Evolutionary conservation across 2,113 vertebrate genomes (phyloP).

Genomic region (Podiceps cristatus): DNA sequence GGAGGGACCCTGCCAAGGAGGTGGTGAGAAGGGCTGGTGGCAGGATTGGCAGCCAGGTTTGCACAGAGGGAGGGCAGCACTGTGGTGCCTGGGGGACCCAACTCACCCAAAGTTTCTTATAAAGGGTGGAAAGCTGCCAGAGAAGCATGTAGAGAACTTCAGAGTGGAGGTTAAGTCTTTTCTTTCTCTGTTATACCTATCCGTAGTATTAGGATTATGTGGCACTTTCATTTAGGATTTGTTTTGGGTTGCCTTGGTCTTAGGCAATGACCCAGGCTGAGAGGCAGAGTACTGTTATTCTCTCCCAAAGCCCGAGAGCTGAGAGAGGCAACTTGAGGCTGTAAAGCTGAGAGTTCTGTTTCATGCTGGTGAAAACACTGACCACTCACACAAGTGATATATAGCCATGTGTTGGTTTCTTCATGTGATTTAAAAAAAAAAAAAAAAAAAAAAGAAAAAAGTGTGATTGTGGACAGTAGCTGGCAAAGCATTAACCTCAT

Average conservation of each 20-base stretch:
- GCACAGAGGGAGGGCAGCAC: accelerated
- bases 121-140: background rate
- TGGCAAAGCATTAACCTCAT: background rate
- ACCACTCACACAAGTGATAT: background rate
- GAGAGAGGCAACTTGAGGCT: background rate
- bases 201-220: background rate
- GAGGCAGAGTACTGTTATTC: background rate
- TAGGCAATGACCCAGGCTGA: background rate
- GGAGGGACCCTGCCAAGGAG: background rate
- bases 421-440: background rate
- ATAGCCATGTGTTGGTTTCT: background rate
- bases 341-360: background rate
- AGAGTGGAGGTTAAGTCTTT: background rate
- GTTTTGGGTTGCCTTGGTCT: background rate
- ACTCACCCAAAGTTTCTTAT: background rate
- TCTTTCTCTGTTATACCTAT: background rate
- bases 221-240: background rate
- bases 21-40: background rate
- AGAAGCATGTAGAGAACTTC: background rate
- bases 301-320: background rate
- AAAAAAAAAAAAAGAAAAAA: background rate
- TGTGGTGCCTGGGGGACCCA: background rate
- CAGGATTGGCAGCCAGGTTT: background rate
- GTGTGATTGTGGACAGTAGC: background rate
- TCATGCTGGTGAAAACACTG: background rate